Conservation (phyloP, 1,140 invertebrate genomes). For the Sitobion miscanthi region DNA sequence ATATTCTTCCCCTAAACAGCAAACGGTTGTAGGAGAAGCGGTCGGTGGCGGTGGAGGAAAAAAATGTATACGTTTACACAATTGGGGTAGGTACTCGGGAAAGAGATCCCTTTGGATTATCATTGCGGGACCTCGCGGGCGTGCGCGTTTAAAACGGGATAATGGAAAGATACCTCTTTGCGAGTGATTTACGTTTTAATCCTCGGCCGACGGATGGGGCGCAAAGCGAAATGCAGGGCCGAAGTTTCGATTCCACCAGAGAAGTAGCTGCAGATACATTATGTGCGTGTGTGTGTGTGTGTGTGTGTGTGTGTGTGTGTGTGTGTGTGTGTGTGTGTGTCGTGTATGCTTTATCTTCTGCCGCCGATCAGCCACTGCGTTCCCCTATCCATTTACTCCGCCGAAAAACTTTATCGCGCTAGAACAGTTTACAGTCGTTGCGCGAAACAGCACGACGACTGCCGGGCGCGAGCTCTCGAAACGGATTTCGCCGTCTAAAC, state of each 20-base stretch:
- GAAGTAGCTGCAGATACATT: neutral
- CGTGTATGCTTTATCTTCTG: conserved; percentile 37
- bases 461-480: neutral
- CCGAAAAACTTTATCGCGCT: conserved; percentile 48
- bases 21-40: neutral
- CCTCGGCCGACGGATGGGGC: neutral
- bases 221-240: neutral
- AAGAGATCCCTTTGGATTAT: conserved; percentile 42
- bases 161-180: conserved; percentile 49
- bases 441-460: neutral
- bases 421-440: conserved; percentile 23
- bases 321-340: neutral
- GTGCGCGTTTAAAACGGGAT: conserved; percentile 46
- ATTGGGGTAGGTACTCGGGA: neutral
- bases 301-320: neutral
- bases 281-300: neutral
- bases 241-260: conserved; percentile 42
- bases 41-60: neutral
- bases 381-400: neutral
- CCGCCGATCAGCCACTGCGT: neutral
- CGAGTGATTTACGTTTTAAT: conserved; percentile 56
- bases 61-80: conserved; percentile 25
- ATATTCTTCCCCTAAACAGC: neutral
- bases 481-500: neutral
- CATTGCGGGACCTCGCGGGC: neutral